These are phyloP conservation scores for Spatulosminthurus flaviceps DNA, from an alignment of 2,888 invertebrate genomes.

Conservation along the genomic window DNA sequence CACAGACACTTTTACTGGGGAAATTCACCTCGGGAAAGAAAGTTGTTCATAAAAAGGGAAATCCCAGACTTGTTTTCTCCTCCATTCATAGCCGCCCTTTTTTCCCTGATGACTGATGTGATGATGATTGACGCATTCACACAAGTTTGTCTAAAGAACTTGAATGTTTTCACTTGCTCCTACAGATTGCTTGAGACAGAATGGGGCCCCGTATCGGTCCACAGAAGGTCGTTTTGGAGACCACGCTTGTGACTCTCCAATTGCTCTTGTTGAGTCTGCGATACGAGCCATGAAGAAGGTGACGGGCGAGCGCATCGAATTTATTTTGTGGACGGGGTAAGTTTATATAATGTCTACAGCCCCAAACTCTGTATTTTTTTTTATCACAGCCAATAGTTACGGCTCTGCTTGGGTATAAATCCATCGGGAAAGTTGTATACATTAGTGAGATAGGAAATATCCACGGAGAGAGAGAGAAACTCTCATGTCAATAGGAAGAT, in stretches of 20 bases:
- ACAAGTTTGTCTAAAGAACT: slow-evolving; percentile 3
- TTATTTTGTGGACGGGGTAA: slow-evolving; percentile 94
- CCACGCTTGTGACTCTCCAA: slow-evolving; percentile 88
- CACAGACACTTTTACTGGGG: too few species aligned
- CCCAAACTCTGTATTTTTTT: background rate
- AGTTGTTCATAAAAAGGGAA: slow-evolving; percentile 1
- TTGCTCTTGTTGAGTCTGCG: slow-evolving; percentile 87
- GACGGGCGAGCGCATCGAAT: slow-evolving; percentile 87
- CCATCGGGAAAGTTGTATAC: too few species aligned
- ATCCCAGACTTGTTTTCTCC: background rate
- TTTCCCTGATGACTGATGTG: slow-evolving; percentile 10
- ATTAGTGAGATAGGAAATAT: too few species aligned
- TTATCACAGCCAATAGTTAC: background rate
- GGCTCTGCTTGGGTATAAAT: too few species aligned
- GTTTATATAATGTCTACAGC: slow-evolving; percentile 64
- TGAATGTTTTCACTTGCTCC: background rate
- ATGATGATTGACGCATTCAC: slow-evolving; percentile 18
- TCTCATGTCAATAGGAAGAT: background rate
- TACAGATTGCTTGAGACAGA: slow-evolving; percentile 66
- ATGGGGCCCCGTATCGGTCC: slow-evolving; percentile 70
- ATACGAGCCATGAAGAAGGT: slow-evolving; percentile 85
- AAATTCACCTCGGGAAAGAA: background rate
- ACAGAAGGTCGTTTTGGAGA: slow-evolving; percentile 79
- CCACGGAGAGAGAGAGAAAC: too few species aligned
- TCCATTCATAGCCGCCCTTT: background rate